Evolutionary conservation across 1,140 invertebrate genomes (phyloP), one percentile per base, ranked within the genome.

Genomic region (honey bee (Apis mellifera)): DNA sequence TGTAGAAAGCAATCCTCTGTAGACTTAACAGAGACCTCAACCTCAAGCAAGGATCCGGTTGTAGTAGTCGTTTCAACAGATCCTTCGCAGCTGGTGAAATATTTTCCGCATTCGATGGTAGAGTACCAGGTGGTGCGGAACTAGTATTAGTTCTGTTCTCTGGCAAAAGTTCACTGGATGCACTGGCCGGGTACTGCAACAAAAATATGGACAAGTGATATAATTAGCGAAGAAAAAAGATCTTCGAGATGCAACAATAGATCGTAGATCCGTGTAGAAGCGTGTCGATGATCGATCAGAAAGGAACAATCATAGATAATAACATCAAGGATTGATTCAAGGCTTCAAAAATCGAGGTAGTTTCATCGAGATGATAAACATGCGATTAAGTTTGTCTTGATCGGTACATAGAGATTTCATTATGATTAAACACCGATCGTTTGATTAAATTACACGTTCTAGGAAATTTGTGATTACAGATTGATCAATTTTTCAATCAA

Each of bases 1-100:
- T 93, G 86, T 93, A 95, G 88, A 95, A 95, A n/a, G 94, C 93
- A 69, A 94, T 93, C 72, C 92, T 90, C 84, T 95, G 92, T 52
- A 95, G 89, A 7, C 87, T 88, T 5, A 92, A 84, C 9, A 95
- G 82, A 12, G 93, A 93, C 78, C 91, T 91, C 12, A 95, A 87
- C 71, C 95, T 90, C 42, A 90, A 71, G 68, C 85, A 82, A 9
- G 94, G 94, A 65, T 95, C 93, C 0, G 90, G 90, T 74, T 94
- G 91, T 9, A 95, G 86, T 11, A 95, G 90, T 74, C 94, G 90
- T 81, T 88, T 90, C n/a, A 95, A 76, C 57, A 95, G 89, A 91
- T 94, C 94, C 54, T 84, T 88, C 12, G 93, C 91, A 13, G 91
- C 86, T 0, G 83, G 59, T 7, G 92, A 92, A 26, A 93, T 69